Evolutionary conservation across 2,888 invertebrate species (phyloP), one percentile per base, ranked within the genome.

Genomic region (Drosophila picticornis): DNA sequence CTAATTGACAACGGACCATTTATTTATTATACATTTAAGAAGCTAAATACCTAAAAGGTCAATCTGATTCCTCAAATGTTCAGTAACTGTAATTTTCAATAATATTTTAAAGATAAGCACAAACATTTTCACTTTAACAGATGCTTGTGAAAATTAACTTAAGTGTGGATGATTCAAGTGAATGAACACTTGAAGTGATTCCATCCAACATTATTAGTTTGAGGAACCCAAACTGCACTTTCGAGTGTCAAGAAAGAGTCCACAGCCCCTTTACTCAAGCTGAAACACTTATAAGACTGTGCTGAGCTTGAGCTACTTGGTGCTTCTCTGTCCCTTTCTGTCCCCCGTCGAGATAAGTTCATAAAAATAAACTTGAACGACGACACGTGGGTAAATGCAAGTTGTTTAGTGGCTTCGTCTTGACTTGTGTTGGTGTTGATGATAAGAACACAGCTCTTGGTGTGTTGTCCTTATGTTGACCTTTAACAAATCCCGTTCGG

Each of bases 381-480:
- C 72, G 83, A 80, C 89, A 88, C 87, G 85, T 91, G 88, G 75
- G 81, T 56, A 65, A 81, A 77, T 84, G 84, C 83, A 89, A 57
- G 60, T 55, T 66, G 51, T 61, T 66, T 63, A 53, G 36, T 57
- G 58, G 31, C 50, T 38, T n/a, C 38, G 31, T 62, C 48, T 36
- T 68, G 61, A 56, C 61, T 64, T n/a, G n/a, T n/a, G n/a, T n/a
- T 52, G 43, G 34, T 60, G 83, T 61, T 50, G 51, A 22, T 57
- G 83, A 79, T 87, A 85, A 84, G 76, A 88, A 81, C 83, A 75
- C 51, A 72, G 59, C 62, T 61, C 51, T n/a, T 61, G 56, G 78
- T 58, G 72, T 46, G 25, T 71, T 81, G 84, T 88, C 90, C 91
- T 91, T 91, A 91, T 91, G 88, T 86, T 91, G 91, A 91, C 91